Evolutionary conservation across 2,888 invertebrate genomes (phyloP).

Genomic region (Stictocephala bisonia): DNA sequence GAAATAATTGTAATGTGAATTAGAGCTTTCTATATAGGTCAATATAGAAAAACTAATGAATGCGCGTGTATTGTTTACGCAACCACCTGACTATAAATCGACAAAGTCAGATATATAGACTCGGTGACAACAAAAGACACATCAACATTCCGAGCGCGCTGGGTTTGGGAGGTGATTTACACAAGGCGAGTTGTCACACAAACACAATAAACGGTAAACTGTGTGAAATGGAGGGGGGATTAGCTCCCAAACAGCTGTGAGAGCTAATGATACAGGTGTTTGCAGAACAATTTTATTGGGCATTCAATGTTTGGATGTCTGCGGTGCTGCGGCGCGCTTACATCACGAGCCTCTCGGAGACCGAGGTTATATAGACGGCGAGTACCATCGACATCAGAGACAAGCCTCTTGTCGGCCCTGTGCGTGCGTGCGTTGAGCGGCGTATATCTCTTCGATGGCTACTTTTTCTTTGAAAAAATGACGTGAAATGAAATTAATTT

Average conservation of each 20-base stretch:
- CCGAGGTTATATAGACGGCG: constrained; percentile 50
- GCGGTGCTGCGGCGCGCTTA: constrained; percentile 20
- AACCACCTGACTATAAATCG: too few relatives aligned
- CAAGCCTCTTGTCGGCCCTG: constrained; percentile 43
- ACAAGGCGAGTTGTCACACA: constrained; percentile 23
- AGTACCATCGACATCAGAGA: constrained; percentile 37
- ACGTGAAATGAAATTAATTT: too few relatives aligned
- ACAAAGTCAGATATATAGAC: too few relatives aligned
- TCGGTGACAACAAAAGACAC: too few relatives aligned
- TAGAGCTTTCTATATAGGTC: too few relatives aligned
- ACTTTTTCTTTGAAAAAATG: too few relatives aligned
- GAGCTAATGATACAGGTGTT: constrained; percentile 26
- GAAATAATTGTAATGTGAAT: too few relatives aligned
- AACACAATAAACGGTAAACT: not conserved
- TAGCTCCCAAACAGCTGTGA: constrained; percentile 35
- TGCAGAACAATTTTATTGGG: constrained; percentile 23
- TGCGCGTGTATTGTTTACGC: too few relatives aligned
- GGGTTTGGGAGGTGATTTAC: constrained; percentile 8
- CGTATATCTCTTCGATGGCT: too few relatives aligned
- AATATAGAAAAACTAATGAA: too few relatives aligned
- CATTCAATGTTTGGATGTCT: constrained; percentile 31
- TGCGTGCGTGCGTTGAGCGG: constrained; percentile 21
- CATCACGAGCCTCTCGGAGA: constrained; percentile 45
- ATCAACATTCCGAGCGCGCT: constrained; percentile 7
- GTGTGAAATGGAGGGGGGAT: constrained; percentile 1